Base-by-base conservation (phyloP, 2,888 invertebrate genomes). In the Dasysyrphus albostriatus region DNA sequence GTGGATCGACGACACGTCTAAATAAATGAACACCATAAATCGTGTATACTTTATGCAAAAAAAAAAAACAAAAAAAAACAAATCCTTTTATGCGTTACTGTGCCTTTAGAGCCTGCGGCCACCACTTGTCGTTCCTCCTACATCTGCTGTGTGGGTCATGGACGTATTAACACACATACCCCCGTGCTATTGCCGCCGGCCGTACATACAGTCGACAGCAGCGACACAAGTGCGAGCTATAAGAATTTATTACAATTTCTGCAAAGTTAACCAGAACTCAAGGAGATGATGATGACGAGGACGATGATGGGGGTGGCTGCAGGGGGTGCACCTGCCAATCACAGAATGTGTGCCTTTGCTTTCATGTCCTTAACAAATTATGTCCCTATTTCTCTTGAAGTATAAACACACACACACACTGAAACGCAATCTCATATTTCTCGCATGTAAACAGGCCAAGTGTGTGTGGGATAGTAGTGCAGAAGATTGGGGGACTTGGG, bases 11-110 rank as follows among this genome's bases (percentile, higher is more conserved):
- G 85, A 85, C 85, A 82, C 85, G 61, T 82, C 73, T 85, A 74
- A 82, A 85, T 85, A 85, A 85, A 82, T 85, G 85, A 82, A 85
- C 77, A 74, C 77, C 74, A 85, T 85, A 85, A 85, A 85, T 85
- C 85, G 82, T 82, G 82, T 61, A 77, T 69, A 56, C 67, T 85
- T 73, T 82, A 82, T 77, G 74, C 85, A 82, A 82, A 51, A 69
- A 24, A 82, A 82, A 51, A 69, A 24, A 34, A 47, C 7, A 47
- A 65, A 51, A 14, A 69, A 29, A 24, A 39, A 51, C 5, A 54
- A 81, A 77, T 67, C 69, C 63, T 85, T 82, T 85, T 77, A 82
- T 85, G 58, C 82, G 82, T 81, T 82, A 85, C 77, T 85, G 39
- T 81, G 77, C 82, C 77, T 82, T 19, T 24, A 44, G 54, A 42